Evolutionary conservation across 2,888 invertebrate genomes (phyloP).

Genomic region (Amblyjoppa fuscipennis): DNA sequence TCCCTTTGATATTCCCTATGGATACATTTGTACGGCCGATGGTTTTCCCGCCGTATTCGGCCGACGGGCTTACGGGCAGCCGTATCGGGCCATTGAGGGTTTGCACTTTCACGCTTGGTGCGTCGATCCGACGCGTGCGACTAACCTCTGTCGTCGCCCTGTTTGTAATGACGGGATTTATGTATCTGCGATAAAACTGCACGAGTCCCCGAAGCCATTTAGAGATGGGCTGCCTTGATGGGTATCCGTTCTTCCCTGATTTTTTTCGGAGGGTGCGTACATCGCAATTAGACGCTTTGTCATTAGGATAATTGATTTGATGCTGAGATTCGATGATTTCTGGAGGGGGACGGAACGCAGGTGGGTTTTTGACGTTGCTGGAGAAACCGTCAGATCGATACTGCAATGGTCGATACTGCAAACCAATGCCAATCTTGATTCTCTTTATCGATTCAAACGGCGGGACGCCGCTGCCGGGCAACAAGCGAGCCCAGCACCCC

Average conservation of each 20-base stretch:
- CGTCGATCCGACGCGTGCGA: constrained; percentile 18
- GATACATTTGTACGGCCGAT: constrained; percentile 62
- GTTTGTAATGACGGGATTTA: constrained; percentile 39
- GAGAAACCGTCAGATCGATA: too few relatives aligned
- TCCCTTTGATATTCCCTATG: constrained; percentile 61
- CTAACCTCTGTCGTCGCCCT: constrained; percentile 13
- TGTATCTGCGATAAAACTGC: constrained; percentile 24
- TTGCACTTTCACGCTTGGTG: constrained; percentile 23
- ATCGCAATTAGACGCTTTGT: neutral
- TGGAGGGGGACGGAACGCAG: neutral
- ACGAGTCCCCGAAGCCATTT: constrained; percentile 27
- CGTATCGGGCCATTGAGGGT: constrained; percentile 33
- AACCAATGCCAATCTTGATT: neutral
- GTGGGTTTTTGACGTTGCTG: too few relatives aligned
- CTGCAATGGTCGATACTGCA: neutral
- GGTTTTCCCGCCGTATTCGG: constrained; percentile 26
- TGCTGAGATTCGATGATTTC: neutral
- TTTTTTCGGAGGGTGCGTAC: neutral
- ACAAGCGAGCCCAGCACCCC: too few relatives aligned
- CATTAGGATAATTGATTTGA: neutral
- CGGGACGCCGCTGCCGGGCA: neutral
- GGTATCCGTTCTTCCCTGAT: constrained; percentile 20
- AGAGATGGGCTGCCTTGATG: constrained; percentile 14
- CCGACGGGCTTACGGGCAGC: constrained; percentile 8
- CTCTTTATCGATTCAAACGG: neutral